Evolutionary conservation across 2,797 vertebrate genomes (phyloP).

Genomic region (Phrynocephalus guinanensis): DNA sequence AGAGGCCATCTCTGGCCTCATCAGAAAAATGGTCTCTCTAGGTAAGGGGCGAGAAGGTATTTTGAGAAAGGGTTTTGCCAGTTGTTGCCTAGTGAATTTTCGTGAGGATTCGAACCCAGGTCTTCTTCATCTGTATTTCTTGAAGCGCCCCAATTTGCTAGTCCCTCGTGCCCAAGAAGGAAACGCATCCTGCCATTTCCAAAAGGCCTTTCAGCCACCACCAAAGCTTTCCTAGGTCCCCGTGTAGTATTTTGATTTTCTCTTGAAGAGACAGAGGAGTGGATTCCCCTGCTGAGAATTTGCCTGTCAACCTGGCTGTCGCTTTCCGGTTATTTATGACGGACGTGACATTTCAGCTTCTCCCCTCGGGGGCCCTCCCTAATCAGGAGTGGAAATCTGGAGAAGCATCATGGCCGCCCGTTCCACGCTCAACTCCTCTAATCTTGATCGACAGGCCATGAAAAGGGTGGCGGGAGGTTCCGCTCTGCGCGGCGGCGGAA

Average conservation of each 20-base stretch:
- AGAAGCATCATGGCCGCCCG: conserved; percentile 50
- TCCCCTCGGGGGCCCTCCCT: conserved; percentile 64
- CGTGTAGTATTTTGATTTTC: not conserved
- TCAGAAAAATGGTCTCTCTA: no score
- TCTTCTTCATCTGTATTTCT: not conserved
- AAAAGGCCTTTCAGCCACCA: no score
- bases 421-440: conserved; percentile 59
- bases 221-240: not conserved
- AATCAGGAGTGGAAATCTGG: conserved; percentile 60
- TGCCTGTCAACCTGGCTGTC: conserved; percentile 40
- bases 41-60: no score
- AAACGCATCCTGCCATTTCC: no score
- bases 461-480: conserved; percentile 13
- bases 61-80: no score
- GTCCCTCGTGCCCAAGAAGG: no score
- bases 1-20: no score
- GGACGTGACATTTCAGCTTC: conserved; percentile 78
- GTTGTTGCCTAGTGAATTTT: no score
- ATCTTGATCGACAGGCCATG: conserved; percentile 64
- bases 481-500: conserved; percentile 49
- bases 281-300: conserved; percentile 2
- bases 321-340: conserved; percentile 84
- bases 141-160: not conserved
- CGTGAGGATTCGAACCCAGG: no score
- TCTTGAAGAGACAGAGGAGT: not conserved